These are phyloP conservation scores for Fulmarus glacialis DNA, from an alignment of 2,113 vertebrate genomes.

Conservation along the genomic window DNA sequence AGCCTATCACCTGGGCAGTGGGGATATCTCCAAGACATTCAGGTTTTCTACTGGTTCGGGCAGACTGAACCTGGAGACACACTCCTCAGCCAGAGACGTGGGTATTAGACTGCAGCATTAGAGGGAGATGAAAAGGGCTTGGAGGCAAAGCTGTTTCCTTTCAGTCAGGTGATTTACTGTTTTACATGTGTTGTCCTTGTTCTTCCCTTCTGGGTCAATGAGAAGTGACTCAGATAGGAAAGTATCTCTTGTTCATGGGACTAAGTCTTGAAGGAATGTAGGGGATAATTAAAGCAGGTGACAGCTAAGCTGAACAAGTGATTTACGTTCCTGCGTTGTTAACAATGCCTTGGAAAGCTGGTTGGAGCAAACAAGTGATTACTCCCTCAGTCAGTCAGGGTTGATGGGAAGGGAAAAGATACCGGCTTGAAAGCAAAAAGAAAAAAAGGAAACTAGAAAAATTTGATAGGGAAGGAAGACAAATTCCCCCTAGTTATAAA, in stretches of 20 bases:
- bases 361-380: neutral
- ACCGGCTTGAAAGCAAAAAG: neutral
- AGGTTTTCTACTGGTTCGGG: neutral
- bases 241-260: neutral
- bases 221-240: conserved; percentile 8
- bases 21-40: neutral
- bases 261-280: neutral
- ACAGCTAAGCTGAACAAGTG: neutral
- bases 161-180: neutral
- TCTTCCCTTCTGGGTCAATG: neutral
- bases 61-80: neutral
- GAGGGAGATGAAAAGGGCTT: neutral
- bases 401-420: neutral
- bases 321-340: neutral
- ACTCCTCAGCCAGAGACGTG: neutral
- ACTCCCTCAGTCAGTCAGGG: neutral
- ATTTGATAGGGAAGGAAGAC: neutral
- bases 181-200: neutral
- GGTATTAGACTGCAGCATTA: neutral
- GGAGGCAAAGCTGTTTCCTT: neutral
- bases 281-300: conserved; percentile 14
- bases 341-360: conserved; percentile 4
- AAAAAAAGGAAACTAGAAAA: neutral
- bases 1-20: neutral
- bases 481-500: neutral